These are phyloP conservation scores for Leucoraja ocellata DNA, from an alignment of 2,797 vertebrate genomes.

Conservation along the genomic window DNA sequence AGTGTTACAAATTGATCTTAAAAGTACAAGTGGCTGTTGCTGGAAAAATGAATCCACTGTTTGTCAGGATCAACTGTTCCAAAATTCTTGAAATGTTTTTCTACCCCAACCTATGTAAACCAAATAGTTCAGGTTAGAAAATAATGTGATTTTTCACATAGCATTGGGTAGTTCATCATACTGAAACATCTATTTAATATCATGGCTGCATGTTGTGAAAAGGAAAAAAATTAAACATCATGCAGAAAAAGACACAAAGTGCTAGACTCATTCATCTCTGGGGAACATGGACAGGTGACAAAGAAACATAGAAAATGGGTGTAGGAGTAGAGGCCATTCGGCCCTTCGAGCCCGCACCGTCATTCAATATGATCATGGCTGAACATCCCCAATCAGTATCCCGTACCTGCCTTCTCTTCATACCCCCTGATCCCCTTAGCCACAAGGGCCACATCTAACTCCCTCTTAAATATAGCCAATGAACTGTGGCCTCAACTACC, in stretches of 20 bases:
- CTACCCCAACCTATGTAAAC: background rate
- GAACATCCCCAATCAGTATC: too few species aligned
- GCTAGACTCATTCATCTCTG: too few species aligned
- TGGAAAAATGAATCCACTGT: conserved; percentile 19
- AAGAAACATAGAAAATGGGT: too few species aligned
- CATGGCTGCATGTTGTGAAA: background rate
- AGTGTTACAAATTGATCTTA: background rate
- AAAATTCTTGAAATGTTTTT: conserved; percentile 18
- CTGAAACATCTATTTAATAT: conserved; percentile 4
- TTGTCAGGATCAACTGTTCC: background rate
- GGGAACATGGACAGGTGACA: too few species aligned
- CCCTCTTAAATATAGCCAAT: too few species aligned
- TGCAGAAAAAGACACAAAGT: background rate
- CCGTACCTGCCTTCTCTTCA: too few species aligned
- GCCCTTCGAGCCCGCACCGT: too few species aligned
- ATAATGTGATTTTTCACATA: conserved; percentile 30
- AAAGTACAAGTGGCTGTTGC: background rate
- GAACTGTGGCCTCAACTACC: too few species aligned
- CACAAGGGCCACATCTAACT: too few species aligned
- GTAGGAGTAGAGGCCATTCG: too few species aligned
- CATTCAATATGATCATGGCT: too few species aligned
- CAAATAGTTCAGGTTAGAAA: conserved; percentile 25
- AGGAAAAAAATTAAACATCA: background rate
- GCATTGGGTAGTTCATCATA: background rate
- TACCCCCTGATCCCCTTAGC: too few species aligned